These are phyloP conservation scores for Oopsacas minuta DNA, from an alignment of 37 sponge, comb jelly and placozoan genomes.

Conservation along the genomic window DNA sequence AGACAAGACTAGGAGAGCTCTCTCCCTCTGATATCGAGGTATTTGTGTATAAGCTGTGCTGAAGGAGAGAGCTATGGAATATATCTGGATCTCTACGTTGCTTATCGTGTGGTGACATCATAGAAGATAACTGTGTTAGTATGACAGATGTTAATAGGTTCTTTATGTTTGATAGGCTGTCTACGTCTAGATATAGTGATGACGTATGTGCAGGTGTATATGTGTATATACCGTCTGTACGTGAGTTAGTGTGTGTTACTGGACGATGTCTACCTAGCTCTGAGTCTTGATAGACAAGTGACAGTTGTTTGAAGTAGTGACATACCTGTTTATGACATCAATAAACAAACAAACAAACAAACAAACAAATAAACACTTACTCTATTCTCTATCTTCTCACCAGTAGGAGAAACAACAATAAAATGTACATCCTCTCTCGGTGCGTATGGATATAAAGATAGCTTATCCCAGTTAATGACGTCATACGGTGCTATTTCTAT, in stretches of 20 bases:
- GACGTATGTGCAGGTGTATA: neutral
- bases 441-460: neutral
- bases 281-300: neutral
- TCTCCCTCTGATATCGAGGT: neutral
- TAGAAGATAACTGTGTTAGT: neutral
- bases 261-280: neutral
- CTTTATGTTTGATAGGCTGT: neutral
- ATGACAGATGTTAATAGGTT: neutral
- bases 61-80: neutral
- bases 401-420: neutral
- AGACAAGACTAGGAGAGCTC: neutral
- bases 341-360: neutral
- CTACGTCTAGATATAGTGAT: neutral
- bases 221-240: neutral
- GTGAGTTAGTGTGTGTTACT: neutral
- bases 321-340: neutral
- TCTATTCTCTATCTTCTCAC: neutral
- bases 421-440: neutral
- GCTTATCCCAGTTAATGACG: conserved; percentile 12
- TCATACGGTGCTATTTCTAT: neutral
- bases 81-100: neutral
- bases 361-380: neutral
- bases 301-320: neutral
- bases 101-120: neutral
- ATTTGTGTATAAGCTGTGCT: neutral